A percentile compares a stretch with the other conserved stretches of the same genome.
These are phyloP conservation scores for Apis dorsata DNA, from an alignment of 1,140 invertebrate species.

Conservation along the genomic window DNA sequence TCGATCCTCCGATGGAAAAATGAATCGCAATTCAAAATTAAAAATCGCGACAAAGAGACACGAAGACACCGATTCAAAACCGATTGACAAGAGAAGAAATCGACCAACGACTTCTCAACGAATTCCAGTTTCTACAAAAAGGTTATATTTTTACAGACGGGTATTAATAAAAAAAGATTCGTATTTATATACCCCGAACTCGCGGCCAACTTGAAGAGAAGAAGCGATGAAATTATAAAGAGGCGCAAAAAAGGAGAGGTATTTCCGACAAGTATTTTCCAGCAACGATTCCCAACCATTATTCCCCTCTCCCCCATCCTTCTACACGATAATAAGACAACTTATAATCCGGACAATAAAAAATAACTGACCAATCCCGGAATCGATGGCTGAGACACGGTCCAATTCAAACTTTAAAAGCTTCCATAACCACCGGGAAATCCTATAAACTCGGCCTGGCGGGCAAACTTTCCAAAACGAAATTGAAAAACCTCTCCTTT, in stretches of 20 bases:
- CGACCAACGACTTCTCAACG: neutral
- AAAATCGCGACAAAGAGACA: no score
- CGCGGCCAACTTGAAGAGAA: neutral
- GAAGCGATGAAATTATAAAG: neutral
- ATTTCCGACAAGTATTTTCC: neutral
- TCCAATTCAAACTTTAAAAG: conserved; percentile 15
- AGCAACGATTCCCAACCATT: neutral
- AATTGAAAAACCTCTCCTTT: conserved; percentile 6
- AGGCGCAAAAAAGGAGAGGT: neutral
- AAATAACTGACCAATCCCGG: neutral
- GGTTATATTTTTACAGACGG: conserved; percentile 4
- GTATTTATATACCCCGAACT: neutral
- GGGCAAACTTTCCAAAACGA: neutral
- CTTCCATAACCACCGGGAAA: neutral
- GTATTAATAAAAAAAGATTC: conserved; percentile 16
- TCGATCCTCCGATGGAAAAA: no score
- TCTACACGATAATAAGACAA: neutral
- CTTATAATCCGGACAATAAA: neutral
- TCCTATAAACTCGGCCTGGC: neutral
- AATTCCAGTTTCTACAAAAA: neutral
- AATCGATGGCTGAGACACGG: neutral
- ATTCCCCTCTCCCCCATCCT: neutral
- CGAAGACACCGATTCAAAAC: neutral
- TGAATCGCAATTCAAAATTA: no score
- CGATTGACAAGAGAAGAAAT: neutral